These are phyloP conservation scores for Equus przewalskii DNA, from an alignment of 2,113 vertebrate genomes.

Conservation along the genomic window DNA sequence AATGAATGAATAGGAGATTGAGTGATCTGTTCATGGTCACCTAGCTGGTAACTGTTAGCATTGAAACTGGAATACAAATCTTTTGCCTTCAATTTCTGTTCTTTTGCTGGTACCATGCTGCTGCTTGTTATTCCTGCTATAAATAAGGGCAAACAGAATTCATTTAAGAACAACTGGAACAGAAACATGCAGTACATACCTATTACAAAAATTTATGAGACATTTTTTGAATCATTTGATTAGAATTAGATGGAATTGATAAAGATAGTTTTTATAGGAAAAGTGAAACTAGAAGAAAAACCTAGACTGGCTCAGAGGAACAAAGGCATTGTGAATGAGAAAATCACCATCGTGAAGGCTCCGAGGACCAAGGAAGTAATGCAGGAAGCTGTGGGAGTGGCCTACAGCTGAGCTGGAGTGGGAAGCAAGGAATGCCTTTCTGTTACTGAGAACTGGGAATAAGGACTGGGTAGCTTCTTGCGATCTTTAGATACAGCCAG, in stretches of 20 bases:
- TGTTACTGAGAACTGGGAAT: background rate
- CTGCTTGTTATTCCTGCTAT: constrained; percentile 25
- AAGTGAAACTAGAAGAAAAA: constrained; percentile 28
- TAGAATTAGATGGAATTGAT: background rate
- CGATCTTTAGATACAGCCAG: background rate
- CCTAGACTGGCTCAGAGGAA: background rate
- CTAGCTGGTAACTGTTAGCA: background rate
- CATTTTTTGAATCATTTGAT: constrained; percentile 1
- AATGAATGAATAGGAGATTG: background rate
- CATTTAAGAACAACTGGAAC: background rate
- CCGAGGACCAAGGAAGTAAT: background rate
- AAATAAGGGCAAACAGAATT: background rate
- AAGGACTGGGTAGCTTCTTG: background rate
- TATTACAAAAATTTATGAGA: background rate
- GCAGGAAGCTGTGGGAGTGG: background rate
- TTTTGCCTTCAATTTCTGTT: background rate
- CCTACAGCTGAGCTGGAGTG: background rate
- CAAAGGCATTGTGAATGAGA: background rate
- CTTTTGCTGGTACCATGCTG: background rate
- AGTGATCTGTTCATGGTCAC: background rate
- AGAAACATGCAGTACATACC: background rate
- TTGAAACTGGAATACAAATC: background rate
- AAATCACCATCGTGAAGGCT: background rate
- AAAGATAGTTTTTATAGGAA: background rate
- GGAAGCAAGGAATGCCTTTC: background rate